These are phyloP conservation scores for Acanthosoma haemorrhoidale DNA, from an alignment of 2,888 invertebrate species.

Conservation along the genomic window DNA sequence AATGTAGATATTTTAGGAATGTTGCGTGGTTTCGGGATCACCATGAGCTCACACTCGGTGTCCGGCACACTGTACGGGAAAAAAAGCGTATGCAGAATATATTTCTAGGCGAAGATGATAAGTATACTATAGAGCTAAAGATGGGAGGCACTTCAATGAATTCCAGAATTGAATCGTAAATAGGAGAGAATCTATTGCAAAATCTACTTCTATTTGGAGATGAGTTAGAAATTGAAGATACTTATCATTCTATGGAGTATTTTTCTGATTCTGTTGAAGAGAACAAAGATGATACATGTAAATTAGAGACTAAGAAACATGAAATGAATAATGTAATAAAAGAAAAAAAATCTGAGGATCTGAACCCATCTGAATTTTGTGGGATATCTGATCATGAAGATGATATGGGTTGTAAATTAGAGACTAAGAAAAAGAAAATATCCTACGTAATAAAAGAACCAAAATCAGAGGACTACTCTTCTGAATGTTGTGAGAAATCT, in stretches of 20 bases:
- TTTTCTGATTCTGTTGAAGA: not conserved
- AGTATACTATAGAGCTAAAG: not conserved
- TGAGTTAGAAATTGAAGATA: no score
- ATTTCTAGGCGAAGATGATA: not conserved
- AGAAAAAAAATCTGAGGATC: not conserved
- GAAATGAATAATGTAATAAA: not conserved
- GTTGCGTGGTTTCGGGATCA: no score
- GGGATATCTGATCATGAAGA: not conserved
- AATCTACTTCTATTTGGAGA: no score
- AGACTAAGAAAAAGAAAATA: no score
- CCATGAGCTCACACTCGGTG: no score
- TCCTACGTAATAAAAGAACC: no score
- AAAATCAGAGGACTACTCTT: no score
- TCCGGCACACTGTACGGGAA: no score
- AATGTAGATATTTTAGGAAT: no score
- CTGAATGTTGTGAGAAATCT: not conserved
- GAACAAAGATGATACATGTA: not conserved
- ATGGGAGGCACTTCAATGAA: not conserved
- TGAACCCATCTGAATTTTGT: not conserved
- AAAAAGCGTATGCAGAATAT: not conserved
- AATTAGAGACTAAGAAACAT: not conserved
- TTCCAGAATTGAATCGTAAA: not conserved
- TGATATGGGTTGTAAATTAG: no score
- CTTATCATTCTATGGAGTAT: not conserved
- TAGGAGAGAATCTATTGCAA: not conserved